A percentile compares a stretch with the other conserved stretches of the same genome.
These are phyloP conservation scores for Rhinolophus sinicus DNA, from an alignment of 2,113 vertebrate species.

Conservation along the genomic window DNA sequence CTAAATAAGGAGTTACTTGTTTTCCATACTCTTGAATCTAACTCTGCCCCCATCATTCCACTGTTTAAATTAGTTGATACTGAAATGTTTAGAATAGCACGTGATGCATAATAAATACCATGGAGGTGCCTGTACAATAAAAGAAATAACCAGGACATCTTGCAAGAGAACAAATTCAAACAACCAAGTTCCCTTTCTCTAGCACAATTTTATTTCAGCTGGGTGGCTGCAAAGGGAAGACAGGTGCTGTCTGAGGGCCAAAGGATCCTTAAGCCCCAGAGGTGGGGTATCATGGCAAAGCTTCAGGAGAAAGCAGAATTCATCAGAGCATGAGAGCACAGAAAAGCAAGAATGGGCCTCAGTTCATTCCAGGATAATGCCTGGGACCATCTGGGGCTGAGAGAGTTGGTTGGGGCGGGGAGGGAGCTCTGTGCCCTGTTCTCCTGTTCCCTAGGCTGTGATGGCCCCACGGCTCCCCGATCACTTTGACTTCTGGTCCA, in stretches of 20 bases:
- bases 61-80: not conserved
- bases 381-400: not conserved
- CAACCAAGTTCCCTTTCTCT: not conserved
- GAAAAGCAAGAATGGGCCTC: not conserved
- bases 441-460: not conserved
- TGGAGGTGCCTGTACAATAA: not conserved
- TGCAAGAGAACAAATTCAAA: not conserved
- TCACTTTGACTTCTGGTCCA: not conserved
- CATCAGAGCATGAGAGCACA: not conserved
- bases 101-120: not conserved
- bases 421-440: not conserved
- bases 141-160: not conserved
- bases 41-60: not conserved
- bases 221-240: not conserved
- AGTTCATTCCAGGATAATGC: not conserved
- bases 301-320: not conserved
- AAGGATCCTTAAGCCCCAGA: not conserved
- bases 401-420: not conserved
- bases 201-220: not conserved
- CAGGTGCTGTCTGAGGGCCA: not conserved
- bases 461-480: no score
- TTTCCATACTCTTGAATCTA: not conserved
- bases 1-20: not conserved
- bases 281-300: not conserved
- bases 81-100: not conserved